Evolutionary conservation across 2,113 vertebrate species (phyloP), one percentile per base, ranked within the genome.

Genomic region (Boulengeromyrus knoepffleri): DNA sequence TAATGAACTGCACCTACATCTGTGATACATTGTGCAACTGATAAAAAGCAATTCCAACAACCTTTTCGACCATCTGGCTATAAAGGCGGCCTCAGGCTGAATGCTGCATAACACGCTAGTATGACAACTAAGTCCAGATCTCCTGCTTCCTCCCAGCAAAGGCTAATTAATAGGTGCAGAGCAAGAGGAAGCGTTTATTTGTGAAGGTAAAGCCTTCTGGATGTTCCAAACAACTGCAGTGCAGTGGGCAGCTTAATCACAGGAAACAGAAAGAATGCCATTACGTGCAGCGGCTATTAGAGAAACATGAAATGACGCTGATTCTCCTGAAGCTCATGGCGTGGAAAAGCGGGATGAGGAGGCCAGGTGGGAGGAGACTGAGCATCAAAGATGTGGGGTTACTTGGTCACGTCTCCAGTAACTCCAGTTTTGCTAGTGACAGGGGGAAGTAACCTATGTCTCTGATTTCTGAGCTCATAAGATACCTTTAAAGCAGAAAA

Each of bases 251-350:
- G 84, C 27, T 91, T 90, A 92, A 92, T 92, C 90, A 92, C 90
- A 90, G 90, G 90, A 92, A 93, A 91, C 88, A 13, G 85, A 53
- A 88, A 91, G 77, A 90, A 86, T 92, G 90, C 45, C 91, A 90
- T 90, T 92, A 89, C 87, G 89, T 90, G 92, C 86, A 89, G 91
- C 42, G 50, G 90, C 90, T 89, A 91, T 92, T 91, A 90, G 88
- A 91, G 91, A 89, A 90, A 91, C 91, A 91, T 89, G 91, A 85
- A 91, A 90, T 92, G 91, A 92, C 39, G 39, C 49, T 91, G 88
- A 89, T 93, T 92, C 85, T 91, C 77, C 46, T 56, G 90, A 66
- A 50, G 47, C 66, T n/a, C 49, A 49, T 46, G 8, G 87, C 49
- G 50, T 27, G 53, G 19, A 56, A 88, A 19, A 62, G 39, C 39